Percentiles rank a stretch among this genome's conserved stretches.
Evolutionary conservation across 2,797 vertebrate species (phyloP).

Genomic region (Premnoplex brunnescens): DNA sequence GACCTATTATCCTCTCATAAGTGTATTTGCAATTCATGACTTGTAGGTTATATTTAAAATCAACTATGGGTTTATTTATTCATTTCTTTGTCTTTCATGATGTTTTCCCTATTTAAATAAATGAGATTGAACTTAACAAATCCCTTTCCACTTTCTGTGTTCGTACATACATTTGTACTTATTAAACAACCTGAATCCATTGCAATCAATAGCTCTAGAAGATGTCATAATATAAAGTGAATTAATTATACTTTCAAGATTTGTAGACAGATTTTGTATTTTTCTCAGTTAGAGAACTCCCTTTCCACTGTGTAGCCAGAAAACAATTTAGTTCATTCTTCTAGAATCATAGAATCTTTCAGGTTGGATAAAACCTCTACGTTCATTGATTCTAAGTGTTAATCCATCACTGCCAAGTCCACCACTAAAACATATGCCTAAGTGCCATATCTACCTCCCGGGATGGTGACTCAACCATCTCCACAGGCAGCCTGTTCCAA

Average conservation of each 20-base stretch:
- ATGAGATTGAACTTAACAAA: background rate
- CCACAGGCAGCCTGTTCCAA: background rate
- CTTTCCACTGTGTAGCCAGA: background rate
- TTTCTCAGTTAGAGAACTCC: background rate
- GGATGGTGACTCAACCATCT: background rate
- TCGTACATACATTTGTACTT: background rate
- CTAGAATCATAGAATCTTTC: background rate
- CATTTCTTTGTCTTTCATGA: background rate
- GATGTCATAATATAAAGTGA: background rate
- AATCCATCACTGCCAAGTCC: background rate
- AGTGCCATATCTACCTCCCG: background rate
- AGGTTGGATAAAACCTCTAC: background rate
- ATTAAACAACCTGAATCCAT: background rate
- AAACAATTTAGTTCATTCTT: background rate
- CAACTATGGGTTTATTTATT: background rate
- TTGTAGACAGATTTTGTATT: background rate
- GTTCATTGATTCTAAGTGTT: background rate
- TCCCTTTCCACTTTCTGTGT: background rate
- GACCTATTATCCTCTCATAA: background rate
- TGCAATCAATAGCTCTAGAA: background rate
- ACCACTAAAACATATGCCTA: background rate
- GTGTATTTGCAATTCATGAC: background rate
- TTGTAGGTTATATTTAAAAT: background rate
- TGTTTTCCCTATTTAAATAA: background rate
- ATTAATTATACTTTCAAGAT: background rate